Base-by-base conservation (phyloP, 1,140 invertebrate genomes). In the Psix sp. region DNA sequence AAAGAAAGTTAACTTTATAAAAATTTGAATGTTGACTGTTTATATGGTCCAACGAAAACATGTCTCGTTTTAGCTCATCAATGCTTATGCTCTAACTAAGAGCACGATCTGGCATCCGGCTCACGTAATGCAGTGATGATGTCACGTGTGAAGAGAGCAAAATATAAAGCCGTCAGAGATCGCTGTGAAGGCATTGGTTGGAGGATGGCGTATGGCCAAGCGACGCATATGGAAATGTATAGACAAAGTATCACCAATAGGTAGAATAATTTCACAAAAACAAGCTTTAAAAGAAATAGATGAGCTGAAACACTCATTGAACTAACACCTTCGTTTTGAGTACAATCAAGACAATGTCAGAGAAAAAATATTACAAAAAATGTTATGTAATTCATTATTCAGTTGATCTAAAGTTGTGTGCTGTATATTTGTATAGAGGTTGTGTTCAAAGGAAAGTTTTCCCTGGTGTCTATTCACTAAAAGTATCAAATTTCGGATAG, bases 51-150 rank as follows among this genome's bases (percentile, higher is more conserved):
- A 15, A 57, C 26, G 17, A 56, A 63, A 54, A 59, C 29, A 73
- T 54, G 48, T 54, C 45, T 56, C 66, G 57, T 68, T 67, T 11
- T 15, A 62, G 31, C 57, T 66, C 67, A 72, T 75, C 72, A 75
- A 73, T 77, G 72, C 49, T 45, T 63, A 26, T 39, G 11, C 16
- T 35, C 15, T 57, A 52, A 49, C 57, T 68, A 65, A 46, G 17
- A 72, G 35, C 31, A 42, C 15, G 60, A 80, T 84, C 81, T 31
- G 24, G 77, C 63, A 85, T 59, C 52, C 84, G 56, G 38, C 80
- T 82, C 85, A 87, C 85, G 84, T 87, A 86, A 84, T 84, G 75
- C 80, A 62, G 82, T 84, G 85, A 87, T 84, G 84, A 85, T 81
- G 83, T 87, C 85, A 87, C 84, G 85, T 84, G 77, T 84, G 82